Evolutionary conservation across 2,888 invertebrate species (phyloP), one percentile per base, ranked within the genome.

Genomic region (Entomobrya proxima): DNA sequence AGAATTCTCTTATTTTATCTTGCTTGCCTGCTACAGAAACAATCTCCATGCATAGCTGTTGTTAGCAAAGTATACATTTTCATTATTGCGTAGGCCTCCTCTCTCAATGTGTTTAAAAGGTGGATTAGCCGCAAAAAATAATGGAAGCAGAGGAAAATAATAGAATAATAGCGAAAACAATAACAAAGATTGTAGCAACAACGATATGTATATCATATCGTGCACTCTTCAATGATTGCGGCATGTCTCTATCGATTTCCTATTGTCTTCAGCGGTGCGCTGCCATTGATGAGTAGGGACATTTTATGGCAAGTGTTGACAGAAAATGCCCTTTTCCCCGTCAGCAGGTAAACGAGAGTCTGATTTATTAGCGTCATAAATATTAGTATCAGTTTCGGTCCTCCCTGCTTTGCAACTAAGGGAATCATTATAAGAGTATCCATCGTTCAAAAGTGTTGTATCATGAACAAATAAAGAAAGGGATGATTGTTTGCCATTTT

Each of bases 301-400:
- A 52, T 61, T 61, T 47, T 18, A 35, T 52, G 24, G 69, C 15
- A 58, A n/a, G 55, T 55, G 55, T 58, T 76, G 76, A 76, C 76
- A 58, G 24, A 58, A 74, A 35, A 40, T 58, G 76, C n/a, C 69
- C 6, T 74, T 72, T 52, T 52, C 32, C 13, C 50, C 74, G 50
- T 75, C 61, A 82, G 72, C 80, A 80, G 85, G 64, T 80, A 75
- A 85, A 85, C 55, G 75, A 80, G 85, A 24, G 74, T 15, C 64
- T 80, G 80, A 85, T 85, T 85, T 80, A 80, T 85, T 75, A 44
- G 37, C 61, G 35, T 47, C 67, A 24, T 74, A 35, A 81, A 74
- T 58, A 81, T 81, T 61, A 6, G 35, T 83, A 83, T 77, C 77
- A 76, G 76, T 69, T 50, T 35, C 21, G 21, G 35, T 21, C 6